Conservation (phyloP, 2,888 invertebrate genomes). For the Cordilura impudica region DNA sequence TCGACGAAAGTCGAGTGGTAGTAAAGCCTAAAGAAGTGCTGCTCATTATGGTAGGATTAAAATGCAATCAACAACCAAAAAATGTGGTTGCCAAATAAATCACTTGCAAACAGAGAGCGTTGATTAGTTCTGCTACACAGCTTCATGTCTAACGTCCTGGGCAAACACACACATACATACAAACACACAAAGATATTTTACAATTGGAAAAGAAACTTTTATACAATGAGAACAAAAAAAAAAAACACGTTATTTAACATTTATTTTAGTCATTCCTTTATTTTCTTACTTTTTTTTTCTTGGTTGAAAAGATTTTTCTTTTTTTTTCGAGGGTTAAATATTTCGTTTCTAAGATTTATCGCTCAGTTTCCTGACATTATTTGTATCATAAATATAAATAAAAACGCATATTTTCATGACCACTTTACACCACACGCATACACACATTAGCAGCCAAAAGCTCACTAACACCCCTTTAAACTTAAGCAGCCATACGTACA, state of each 20-base stretch:
- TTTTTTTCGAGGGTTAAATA: constrained; percentile 23
- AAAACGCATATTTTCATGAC: constrained; percentile 35
- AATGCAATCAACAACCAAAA: constrained; percentile 74
- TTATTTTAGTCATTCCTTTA: background rate
- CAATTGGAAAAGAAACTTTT: background rate
- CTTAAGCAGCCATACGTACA: background rate
- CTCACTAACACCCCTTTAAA: background rate
- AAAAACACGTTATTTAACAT: background rate
- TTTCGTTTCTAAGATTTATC: constrained; percentile 43
- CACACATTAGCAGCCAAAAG: background rate
- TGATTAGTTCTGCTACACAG: constrained; percentile 19
- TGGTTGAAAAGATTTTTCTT: background rate
- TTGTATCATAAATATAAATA: constrained; percentile 40
- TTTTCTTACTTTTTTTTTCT: background rate
- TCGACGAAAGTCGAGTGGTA: constrained; percentile 38
- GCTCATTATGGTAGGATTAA: constrained; percentile 75
- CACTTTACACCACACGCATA: background rate
- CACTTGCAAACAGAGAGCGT: constrained; percentile 16
- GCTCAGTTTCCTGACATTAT: constrained; percentile 38
- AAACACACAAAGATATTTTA: background rate
- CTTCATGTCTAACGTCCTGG: background rate
- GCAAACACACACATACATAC: background rate
- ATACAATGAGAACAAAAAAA: background rate
- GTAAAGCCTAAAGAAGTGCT: constrained; percentile 72
- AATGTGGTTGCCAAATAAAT: constrained; percentile 75